Conservation (phyloP, 2,888 invertebrate species). For the Aplocera efformata region DNA sequence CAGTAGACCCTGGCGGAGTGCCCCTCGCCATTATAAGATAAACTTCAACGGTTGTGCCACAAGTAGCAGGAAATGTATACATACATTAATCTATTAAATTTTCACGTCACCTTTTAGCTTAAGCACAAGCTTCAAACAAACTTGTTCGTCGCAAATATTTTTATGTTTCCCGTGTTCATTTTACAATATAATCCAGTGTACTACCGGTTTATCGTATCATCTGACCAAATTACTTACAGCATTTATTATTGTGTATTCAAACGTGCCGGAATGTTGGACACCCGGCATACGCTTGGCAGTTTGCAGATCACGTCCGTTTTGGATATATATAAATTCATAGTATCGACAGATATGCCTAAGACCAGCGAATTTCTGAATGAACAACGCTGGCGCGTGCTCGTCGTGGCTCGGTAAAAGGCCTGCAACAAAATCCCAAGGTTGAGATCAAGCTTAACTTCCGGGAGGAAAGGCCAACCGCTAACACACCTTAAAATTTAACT, state of each 20-base stretch:
- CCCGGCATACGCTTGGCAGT: slow-evolving; percentile 13
- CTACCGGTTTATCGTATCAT: too few relatives aligned
- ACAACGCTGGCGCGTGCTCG: background rate
- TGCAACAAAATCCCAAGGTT: slow-evolving; percentile 41
- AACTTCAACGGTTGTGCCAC: slow-evolving; percentile 14
- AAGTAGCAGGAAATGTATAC: too few relatives aligned
- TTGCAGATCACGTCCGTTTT: slow-evolving; percentile 22
- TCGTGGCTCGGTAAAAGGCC: slow-evolving; percentile 19
- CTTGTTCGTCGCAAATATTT: too few relatives aligned
- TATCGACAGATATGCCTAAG: slow-evolving; percentile 1
- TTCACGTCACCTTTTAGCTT: too few relatives aligned
- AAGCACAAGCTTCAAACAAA: too few relatives aligned
- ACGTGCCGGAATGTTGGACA: slow-evolving; percentile 19
- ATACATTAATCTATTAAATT: too few relatives aligned
- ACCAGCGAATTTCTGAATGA: background rate
- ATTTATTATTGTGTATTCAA: slow-evolving; percentile 2
- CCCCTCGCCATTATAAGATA: slow-evolving; percentile 40
- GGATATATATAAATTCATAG: slow-evolving; percentile 9
- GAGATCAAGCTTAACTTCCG: slow-evolving; percentile 45
- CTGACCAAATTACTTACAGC: too few relatives aligned
- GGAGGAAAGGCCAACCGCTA: slow-evolving; percentile 50
- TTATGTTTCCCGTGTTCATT: too few relatives aligned
- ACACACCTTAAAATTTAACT: slow-evolving; percentile 20
- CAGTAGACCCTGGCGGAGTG: slow-evolving; percentile 41
- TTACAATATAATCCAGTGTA: too few relatives aligned